Percentiles rank a stretch among this genome's conserved stretches.
Conservation (phyloP, 2,888 invertebrate genomes). For the Orthosia gracilis region DNA sequence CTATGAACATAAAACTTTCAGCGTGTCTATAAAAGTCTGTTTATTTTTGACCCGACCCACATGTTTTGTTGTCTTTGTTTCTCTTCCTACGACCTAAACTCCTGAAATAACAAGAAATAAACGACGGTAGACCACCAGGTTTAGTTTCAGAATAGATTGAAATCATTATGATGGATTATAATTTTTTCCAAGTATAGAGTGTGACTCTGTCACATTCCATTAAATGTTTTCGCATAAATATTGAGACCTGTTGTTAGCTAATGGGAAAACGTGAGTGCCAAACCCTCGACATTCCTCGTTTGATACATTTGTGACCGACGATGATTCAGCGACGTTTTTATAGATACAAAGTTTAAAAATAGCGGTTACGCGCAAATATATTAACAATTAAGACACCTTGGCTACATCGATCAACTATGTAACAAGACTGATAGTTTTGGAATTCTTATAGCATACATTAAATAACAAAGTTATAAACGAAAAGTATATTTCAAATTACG, state of each 20-base stretch:
- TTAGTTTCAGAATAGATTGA: conserved; percentile 3
- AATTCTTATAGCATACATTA: conserved; percentile 35
- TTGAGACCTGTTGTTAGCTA: conserved; percentile 31
- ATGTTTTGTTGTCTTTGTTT: conserved; percentile 56
- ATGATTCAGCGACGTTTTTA: conserved; percentile 56
- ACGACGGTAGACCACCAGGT: conserved; percentile 1
- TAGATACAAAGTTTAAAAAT: conserved; percentile 49
- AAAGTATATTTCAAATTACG: conserved; percentile 67
- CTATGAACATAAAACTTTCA: conserved; percentile 67
- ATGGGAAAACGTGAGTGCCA: conserved; percentile 33
- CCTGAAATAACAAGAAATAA: conserved; percentile 45
- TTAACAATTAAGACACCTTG: conserved; percentile 22
- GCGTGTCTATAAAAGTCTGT: conserved; percentile 56
- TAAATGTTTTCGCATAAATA: conserved; percentile 39
- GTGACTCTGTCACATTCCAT: not conserved
- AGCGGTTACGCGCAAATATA: conserved; percentile 40
- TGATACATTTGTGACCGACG: conserved; percentile 27
- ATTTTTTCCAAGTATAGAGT: conserved; percentile 32
- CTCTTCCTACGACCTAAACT: conserved; percentile 34
- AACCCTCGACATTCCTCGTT: conserved; percentile 36
- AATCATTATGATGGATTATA: conserved; percentile 16
- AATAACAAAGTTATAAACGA: conserved; percentile 39
- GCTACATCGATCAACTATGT: conserved; percentile 11
- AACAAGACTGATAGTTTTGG: conserved; percentile 25
- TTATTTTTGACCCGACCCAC: conserved; percentile 54